Base-by-base conservation (phyloP, 2,888 invertebrate species). In the Diarsia mendica region DNA sequence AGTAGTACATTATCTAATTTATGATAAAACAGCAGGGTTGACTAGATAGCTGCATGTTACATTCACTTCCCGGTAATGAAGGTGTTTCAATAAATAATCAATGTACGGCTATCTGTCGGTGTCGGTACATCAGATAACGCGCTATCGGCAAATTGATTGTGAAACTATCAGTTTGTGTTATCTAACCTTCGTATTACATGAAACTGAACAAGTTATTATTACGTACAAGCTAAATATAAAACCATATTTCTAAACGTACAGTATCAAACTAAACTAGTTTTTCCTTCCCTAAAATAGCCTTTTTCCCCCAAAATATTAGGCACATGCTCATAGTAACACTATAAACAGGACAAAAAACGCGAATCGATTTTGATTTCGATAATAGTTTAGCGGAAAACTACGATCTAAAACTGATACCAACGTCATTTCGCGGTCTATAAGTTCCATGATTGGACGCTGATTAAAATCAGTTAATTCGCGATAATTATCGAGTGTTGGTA, bases 101-200 rank as follows among this genome's bases (percentile, higher is more conserved):
- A 55, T 51, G 69, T 44, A 75, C 70, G 44, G 61, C 61, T 84
- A 77, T 85, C 73, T 49, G 58, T 48, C 33, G n/a, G n/a, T 49
- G 58, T 48, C 33, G n/a, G n/a, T 44, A 58, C 55, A 67, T 77
- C 78, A 72, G 83, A 85, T 85, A 85, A 69, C 63, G 61, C 58
- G 71, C 66, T 81, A 83, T 88, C 86, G 77, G 77, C 18, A 49
- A 76, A 74, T 74, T 85, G 68, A 84, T 85, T 85, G 66, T 81
- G 65, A 68, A 74, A 77, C 73, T 68, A 71, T 60, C 13, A 33
- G 68, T 80, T 60, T 20, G 67, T 66, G 28, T 58, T 74, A 76
- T 75, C 72, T 67, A 63, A 33, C 28, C 58, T 58, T 55, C 44
- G 44, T 80, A 63, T 23, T 60, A 73, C 64, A 80, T 80, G 64